A percentile compares a stretch with the other conserved stretches of the same genome.
phyloP scores from a whole-genome alignment of 2,797 vertebrate genomes.

The Neosalanx taihuensis region DNA sequence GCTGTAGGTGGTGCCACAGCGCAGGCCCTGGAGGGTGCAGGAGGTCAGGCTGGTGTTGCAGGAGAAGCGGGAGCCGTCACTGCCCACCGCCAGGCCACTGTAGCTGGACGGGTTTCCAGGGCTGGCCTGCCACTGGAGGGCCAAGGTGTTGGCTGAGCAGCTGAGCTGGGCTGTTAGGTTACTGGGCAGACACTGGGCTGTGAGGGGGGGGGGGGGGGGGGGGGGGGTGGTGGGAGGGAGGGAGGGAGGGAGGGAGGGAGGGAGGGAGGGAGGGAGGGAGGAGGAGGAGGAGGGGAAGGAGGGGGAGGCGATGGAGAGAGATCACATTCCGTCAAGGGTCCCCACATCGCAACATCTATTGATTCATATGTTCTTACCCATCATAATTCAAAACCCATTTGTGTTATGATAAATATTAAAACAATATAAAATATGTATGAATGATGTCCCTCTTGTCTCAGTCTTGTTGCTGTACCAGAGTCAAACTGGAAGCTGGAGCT shows the following conservation, averaged over 20 bases:
- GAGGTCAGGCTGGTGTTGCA: conserved; percentile 54
- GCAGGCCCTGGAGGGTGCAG: conserved; percentile 64
- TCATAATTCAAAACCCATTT: too few species aligned
- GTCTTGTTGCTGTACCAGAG: conserved; percentile 60
- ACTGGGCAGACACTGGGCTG: conserved; percentile 74
- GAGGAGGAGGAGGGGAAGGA: too few species aligned
- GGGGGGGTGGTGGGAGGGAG: neutral
- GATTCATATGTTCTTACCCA: too few species aligned
- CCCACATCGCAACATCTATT: too few species aligned
- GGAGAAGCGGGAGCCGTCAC: conserved; percentile 42
- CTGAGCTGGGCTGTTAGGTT: conserved; percentile 58
- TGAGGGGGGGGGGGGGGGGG: neutral
- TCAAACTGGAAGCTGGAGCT: conserved; percentile 49
- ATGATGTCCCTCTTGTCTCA: too few species aligned
- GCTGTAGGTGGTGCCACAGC: conserved; percentile 71
- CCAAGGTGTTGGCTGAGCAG: conserved; percentile 63
- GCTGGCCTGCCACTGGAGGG: conserved; percentile 61
- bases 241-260: neutral
- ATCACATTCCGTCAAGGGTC: too few species aligned
- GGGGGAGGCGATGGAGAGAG: too few species aligned
- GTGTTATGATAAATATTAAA: too few species aligned
- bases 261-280: neutral
- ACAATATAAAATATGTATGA: too few species aligned
- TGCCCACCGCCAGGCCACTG: conserved; percentile 67
- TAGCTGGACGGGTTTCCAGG: conserved; percentile 49